Base-by-base conservation (phyloP, 2,113 vertebrate species). In the Actenoides lindsayi region DNA sequence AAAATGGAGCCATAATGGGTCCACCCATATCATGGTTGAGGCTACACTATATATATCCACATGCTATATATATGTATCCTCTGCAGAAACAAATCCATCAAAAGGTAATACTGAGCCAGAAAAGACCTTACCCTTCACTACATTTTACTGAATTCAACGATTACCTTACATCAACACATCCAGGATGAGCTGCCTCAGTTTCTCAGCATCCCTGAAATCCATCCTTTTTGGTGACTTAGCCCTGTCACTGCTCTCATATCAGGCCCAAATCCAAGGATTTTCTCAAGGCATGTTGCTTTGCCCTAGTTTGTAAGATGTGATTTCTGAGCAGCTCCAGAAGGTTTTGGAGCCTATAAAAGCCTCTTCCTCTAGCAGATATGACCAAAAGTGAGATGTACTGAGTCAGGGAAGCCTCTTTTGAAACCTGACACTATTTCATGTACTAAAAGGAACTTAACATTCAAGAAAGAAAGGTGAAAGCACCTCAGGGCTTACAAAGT, bases 201-300 rank as follows among this genome's bases (percentile, higher is more conserved):
- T 41, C 25, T 63, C 54, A 16, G 17, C 0, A 3, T 76, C 31
- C 16, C 21, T 37, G 27, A 42, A 56, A 62, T 30, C 12, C 18
- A 33, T 18, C 18, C 18, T 42, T n/a, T 35, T 21, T 48, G 59
- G 24, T 41, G 64, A 35, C 28, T 41, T 42, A 77, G 11, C 28
- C 42, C 21, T 27, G 7, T 14, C 59, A 19, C 18, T 33, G 15
- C 10, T 42, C 21, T 78, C 13, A 2, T 21, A 4, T 18, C 19
- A 50, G 25, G 10, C 16, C 18, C n/a, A 67, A 48, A 62, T 16
- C 25, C 39, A 79, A 33, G 3, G 4, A 50, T 67, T 73, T 73
- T 89, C 5, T 78, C 6, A 13, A 0, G 1, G 12, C 39, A 28
- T 41, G 39, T 33, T 19, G 7, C 21, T 60, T 48, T 1, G 1